Base-by-base conservation (phyloP, 2,113 vertebrate species). In the Hippolais icterina region DNA sequence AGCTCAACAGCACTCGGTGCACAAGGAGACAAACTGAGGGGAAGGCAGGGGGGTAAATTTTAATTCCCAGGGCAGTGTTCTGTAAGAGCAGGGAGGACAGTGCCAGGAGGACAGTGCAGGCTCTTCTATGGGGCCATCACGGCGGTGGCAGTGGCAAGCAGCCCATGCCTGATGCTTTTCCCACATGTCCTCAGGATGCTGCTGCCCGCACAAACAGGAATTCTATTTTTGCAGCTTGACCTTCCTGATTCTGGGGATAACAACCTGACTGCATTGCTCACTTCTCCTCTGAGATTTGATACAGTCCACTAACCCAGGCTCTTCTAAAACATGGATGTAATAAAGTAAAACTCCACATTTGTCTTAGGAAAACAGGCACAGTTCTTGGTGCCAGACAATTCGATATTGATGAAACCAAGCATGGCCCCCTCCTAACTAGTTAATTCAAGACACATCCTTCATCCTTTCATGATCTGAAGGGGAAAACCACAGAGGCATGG, bases 201-300 rank as follows among this genome's bases (percentile, higher is more conserved):
- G 64, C 64, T 4, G 11, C 63, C 50, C 0, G 3, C 84, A 17
- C 74, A 82, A 95, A 89, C 78, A 87, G 94, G 84, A 90, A 70
- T 61, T 93, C 92, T 96, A 54, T 83, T 84, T 94, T 84, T 91
- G 70, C 74, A 91, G 52, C 2, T 1, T 42, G 78, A 82, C 82
- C 93, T 91, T 95, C 92, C 81, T 63, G 81, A 27, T 78, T 27
- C 35, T 6, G 24, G 75, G 82, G 90, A 59, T 61, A 94, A 83
- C 0, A 1, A 19, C 65, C 53, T 9, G 22, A 53, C 10, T 20
- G 77, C 78, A 0, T 6, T 20, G 74, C 85, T 90, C 28, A 0
- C 65, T 81, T 46, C 19, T 54, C 78, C 63, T 16, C 63, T 1
- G 15, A 52, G 61, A 15, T 88, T 72, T 41, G 28, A 42, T 21